Evolutionary conservation across 2,113 vertebrate genomes (phyloP), one percentile per base, ranked within the genome.

Genomic region (Pachypanchax playfairii): DNA sequence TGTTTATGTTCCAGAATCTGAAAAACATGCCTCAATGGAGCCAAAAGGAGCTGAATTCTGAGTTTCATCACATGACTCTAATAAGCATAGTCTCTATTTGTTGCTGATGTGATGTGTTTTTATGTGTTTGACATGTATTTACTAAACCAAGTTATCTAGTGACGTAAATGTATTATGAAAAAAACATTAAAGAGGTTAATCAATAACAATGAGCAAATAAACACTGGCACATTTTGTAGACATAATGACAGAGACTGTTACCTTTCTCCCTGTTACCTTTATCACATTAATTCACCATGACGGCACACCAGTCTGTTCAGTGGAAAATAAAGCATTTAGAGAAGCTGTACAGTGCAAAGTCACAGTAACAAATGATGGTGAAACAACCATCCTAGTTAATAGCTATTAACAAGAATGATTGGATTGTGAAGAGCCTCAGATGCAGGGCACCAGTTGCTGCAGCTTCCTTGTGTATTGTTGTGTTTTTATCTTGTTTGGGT

Each of bases 241-340:
- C 7, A 3, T 2, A 6, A n/a, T 26, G 14, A 17, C n/a, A 6
- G 1, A 38, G n/a, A 35, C 5, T 25, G 2, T 41, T 17, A 56
- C n/a, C 61, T 57, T 70, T 73, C 65, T 18, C 57, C 61, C 58
- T 53, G 25, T 80, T 28, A 79, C 51, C 61, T 73, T 68, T 57
- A 48, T 26, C 52, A 21, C 48, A 15, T 21, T 21, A n/a, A n/a
- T 49, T 21, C 57, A 12, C 6, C 10, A 5, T 20, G 7, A 31
- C 28, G 14, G 17, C 33, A 13, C 15, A 0, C 43, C 56, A 20
- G 11, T 43, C n/a, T 42, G 18, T 38, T 47, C 59, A 56, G 21
- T 18, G 7, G 2, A 13, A 11, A 8, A 46, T n/a, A 20, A 6
- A 31, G 49, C 0, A 47, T 29, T 56, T 25, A 38, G 15, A 28